phyloP scores from a whole-genome alignment of 1,140 invertebrate genomes.

The Brachystomella parvula region DNA sequence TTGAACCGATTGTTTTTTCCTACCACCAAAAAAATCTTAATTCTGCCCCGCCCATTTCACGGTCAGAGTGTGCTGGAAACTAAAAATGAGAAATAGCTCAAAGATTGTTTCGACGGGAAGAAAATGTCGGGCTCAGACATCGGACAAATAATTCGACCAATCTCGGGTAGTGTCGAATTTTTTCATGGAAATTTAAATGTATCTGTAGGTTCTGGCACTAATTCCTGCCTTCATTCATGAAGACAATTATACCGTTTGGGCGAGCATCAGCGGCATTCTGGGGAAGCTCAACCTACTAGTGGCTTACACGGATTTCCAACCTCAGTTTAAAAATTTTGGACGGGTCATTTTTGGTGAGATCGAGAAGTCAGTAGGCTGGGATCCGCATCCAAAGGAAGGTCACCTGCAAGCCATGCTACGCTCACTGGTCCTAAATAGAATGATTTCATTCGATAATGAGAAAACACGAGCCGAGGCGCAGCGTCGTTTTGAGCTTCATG shows the following conservation, averaged over 20 bases:
- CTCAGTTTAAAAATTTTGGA: constrained; percentile 62
- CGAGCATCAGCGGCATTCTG: constrained; percentile 68
- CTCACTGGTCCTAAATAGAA: constrained; percentile 67
- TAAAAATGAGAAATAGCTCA: not conserved
- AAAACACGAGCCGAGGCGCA: constrained; percentile 64
- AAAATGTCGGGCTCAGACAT: no score
- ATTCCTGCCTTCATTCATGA: constrained; percentile 72
- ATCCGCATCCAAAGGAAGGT: constrained; percentile 58
- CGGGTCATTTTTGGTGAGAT: constrained; percentile 61
- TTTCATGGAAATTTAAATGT: not conserved
- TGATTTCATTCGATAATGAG: constrained; percentile 71
- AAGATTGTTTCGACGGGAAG: not conserved
- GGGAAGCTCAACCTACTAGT: constrained; percentile 64
- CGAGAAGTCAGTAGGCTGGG: constrained; percentile 67
- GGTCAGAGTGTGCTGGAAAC: not conserved
- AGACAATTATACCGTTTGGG: constrained; percentile 90
- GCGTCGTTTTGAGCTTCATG: constrained; percentile 60
- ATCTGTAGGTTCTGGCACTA: constrained; percentile 53
- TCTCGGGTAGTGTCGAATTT: not conserved
- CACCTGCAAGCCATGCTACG: constrained; percentile 77
- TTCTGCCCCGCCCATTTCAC: no score
- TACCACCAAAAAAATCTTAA: not conserved
- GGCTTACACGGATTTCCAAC: constrained; percentile 63
- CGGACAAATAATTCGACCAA: no score
- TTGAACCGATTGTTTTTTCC: not conserved